These are phyloP conservation scores for Leptobrachium ailaonicum DNA, from an alignment of 2,113 vertebrate species.

Conservation along the genomic window DNA sequence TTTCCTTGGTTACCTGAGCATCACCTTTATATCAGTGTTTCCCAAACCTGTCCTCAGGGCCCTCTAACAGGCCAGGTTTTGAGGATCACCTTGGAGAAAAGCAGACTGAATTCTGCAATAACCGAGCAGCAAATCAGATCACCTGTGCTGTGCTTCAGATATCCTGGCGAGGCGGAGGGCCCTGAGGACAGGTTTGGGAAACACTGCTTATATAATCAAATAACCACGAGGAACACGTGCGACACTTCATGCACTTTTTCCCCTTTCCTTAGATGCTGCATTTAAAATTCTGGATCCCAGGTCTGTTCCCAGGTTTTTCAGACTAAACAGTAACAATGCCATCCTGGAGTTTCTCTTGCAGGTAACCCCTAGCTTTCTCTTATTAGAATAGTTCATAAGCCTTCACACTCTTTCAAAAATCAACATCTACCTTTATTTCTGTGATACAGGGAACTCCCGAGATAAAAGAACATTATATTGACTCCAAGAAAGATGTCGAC, in stretches of 20 bases:
- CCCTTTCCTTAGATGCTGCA: constrained; percentile 84
- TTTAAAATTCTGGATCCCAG: constrained; percentile 98
- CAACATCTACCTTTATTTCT: background rate
- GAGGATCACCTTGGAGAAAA: too few relatives aligned
- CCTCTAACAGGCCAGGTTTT: too few relatives aligned
- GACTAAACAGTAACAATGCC: constrained; percentile 95
- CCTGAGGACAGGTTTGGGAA: too few relatives aligned
- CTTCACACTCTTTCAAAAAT: background rate
- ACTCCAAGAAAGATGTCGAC: constrained; percentile 98
- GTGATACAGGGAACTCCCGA: constrained; percentile 88
- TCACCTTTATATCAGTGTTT: too few relatives aligned
- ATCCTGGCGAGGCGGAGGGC: too few relatives aligned
- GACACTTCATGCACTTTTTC: constrained; percentile 21
- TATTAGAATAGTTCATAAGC: background rate
- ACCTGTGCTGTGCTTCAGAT: too few relatives aligned
- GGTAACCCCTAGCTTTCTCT: constrained; percentile 67
- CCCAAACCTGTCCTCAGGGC: too few relatives aligned
- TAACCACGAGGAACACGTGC: background rate
- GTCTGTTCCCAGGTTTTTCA: constrained; percentile 91
- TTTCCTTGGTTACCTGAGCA: too few relatives aligned
- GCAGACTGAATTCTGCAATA: too few relatives aligned
- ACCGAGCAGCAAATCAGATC: too few relatives aligned
- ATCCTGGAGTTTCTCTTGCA: constrained; percentile 96
- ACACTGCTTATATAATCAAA: too few relatives aligned
- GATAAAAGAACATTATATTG: constrained; percentile 97